Percentiles rank a stretch among this genome's conserved stretches.
phyloP scores from a whole-genome alignment of 2,113 vertebrate genomes.

The Propithecus coquereli region DNA sequence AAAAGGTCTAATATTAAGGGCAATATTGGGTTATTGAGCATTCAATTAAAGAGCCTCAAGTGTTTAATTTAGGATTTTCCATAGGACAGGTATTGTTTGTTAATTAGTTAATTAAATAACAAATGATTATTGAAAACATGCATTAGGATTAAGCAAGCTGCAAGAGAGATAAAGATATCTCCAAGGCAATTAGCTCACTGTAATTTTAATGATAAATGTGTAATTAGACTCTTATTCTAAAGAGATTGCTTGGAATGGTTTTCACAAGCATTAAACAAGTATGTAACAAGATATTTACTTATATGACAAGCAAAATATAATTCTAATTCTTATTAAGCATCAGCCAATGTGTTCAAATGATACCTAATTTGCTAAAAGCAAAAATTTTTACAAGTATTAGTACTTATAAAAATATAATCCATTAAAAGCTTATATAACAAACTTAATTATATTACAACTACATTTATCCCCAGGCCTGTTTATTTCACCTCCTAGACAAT shows the following conservation, averaged over 20 bases:
- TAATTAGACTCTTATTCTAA: constrained; percentile 77
- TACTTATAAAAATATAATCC: constrained; percentile 74
- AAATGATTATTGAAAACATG: constrained; percentile 78
- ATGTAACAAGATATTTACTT: constrained; percentile 79
- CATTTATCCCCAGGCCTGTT: constrained; percentile 64
- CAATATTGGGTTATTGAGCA: constrained; percentile 67
- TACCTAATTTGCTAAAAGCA: constrained; percentile 77
- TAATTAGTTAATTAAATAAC: constrained; percentile 79
- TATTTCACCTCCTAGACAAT: constrained; percentile 69
- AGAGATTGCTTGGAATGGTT: constrained; percentile 74
- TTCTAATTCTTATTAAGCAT: constrained; percentile 73
- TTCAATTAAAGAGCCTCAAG: constrained; percentile 74
- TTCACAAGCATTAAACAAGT: constrained; percentile 69
- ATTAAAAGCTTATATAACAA: constrained; percentile 74
- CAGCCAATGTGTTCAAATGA: constrained; percentile 67
- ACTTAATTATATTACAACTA: constrained; percentile 68
- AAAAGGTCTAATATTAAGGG: constrained; percentile 69
- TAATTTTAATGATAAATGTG: constrained; percentile 80
- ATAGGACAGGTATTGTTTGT: constrained; percentile 78
- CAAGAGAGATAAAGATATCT: constrained; percentile 78
- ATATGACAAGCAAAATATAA: constrained; percentile 72
- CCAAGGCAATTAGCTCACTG: constrained; percentile 77
- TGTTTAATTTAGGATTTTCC: constrained; percentile 78
- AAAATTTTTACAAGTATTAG: constrained; percentile 71
- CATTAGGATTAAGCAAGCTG: constrained; percentile 77